Evolutionary conservation across 23 tunicate genomes (phyloP), one percentile per base, ranked within the genome.

Genomic region (Oikopleura albicans): DNA sequence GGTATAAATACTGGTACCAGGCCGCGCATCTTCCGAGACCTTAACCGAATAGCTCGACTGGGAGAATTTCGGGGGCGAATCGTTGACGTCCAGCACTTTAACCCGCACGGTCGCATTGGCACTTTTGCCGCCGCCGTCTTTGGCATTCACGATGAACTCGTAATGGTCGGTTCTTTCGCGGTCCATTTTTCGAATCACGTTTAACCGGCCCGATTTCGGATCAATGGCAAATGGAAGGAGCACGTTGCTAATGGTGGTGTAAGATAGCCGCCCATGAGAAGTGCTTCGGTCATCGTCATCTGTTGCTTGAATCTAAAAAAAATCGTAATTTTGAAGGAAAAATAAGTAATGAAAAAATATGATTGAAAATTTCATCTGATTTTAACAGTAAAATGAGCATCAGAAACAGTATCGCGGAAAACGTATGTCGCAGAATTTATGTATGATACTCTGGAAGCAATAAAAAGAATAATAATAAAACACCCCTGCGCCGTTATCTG

Each of bases 41-140:
- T 84, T 75, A 0, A 87, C 90, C 0, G 37, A 2, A 79, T 89
- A 92, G 41, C 57, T 59, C 4, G 90, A 59, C 66, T 85, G 85
- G 34, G 90, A 39, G 40, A 92, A 92, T 40, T 84, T 76, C 1
- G 97, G 97, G 28, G 76, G n/a, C n/a, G 85, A 86, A 75, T 92
- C 97, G 66, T 92, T 92, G 0, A 66, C 85, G 56, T 92, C 97
- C 33, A 71, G 2, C 33, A 71, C 4, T 16, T 71, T 71, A 29
- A 71, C 79, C 31, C 37, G 33, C 28, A 71, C 4, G 33, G 28
- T 37, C 4, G 31, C 79, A 31, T 2, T 16, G 79, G 27, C 79
- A 2, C 37, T 22, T 71, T 12, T 12, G 33, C 66, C 84, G 27
- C 97, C 97, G 35, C 84, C 87, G 85, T 92, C 97, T 83, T 66